Evolutionary conservation across 2,888 invertebrate genomes (phyloP).

Genomic region (Odontomyia ornata): DNA sequence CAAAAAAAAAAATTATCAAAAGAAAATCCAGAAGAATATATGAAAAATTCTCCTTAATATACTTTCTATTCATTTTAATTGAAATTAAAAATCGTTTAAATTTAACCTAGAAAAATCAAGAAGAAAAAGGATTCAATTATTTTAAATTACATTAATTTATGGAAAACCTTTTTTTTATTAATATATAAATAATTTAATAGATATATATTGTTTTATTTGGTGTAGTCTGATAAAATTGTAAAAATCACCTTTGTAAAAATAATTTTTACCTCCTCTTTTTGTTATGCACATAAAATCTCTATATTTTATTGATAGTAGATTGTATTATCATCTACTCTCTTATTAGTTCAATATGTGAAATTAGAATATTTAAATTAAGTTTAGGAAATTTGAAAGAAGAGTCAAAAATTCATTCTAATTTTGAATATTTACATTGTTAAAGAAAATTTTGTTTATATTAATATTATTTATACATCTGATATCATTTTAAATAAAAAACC

Average conservation of each 20-base stretch:
- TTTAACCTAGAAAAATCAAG: not conserved
- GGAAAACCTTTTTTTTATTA: slow-evolving; percentile 21
- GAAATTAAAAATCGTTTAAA: not conserved
- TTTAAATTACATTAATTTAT: slow-evolving; percentile 44
- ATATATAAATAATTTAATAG: not conserved
- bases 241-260: too few species aligned
- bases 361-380: not conserved
- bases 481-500: slow-evolving; percentile 26
- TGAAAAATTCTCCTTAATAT: too few species aligned
- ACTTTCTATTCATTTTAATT: not conserved
- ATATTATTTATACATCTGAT: slow-evolving; percentile 28
- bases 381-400: not conserved
- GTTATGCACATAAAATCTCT: too few species aligned
- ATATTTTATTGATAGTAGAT: not conserved
- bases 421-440: slow-evolving; percentile 36
- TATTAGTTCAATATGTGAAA: too few species aligned
- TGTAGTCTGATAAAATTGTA: too few species aligned
- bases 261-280: too few species aligned
- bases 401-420: slow-evolving; percentile 20
- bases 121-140: slow-evolving; percentile 4
- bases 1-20: too few species aligned
- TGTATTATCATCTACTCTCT: too few species aligned
- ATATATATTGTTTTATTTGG: too few species aligned
- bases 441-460: slow-evolving; percentile 31
- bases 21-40: too few species aligned